These are phyloP conservation scores for Falco biarmicus DNA, from an alignment of 2,797 vertebrate genomes.

Conservation along the genomic window DNA sequence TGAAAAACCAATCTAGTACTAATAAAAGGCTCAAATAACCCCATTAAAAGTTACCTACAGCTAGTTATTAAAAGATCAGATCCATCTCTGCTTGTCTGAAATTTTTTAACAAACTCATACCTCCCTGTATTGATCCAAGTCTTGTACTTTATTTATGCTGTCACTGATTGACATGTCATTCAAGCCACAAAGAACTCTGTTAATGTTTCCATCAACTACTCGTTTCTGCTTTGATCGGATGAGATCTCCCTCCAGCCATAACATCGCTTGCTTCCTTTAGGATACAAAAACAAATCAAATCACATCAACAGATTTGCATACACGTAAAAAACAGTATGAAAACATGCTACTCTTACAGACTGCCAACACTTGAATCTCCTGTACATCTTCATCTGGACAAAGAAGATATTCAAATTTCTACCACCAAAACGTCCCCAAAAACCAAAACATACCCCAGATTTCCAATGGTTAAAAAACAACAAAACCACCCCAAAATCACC, in stretches of 20 bases:
- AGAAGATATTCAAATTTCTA: background rate
- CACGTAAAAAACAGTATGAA: background rate
- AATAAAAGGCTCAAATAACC: background rate
- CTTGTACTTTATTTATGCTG: constrained; percentile 72
- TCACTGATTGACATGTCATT: constrained; percentile 85
- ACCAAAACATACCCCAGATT: background rate
- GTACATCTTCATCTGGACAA: background rate
- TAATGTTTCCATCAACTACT: constrained; percentile 75
- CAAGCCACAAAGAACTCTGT: constrained; percentile 86
- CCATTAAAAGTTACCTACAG: background rate
- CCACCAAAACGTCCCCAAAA: background rate
- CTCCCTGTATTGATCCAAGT: constrained; percentile 82
- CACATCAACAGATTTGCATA: background rate
- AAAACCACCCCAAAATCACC: background rate
- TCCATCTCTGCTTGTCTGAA: background rate
- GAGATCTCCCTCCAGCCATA: constrained; percentile 90
- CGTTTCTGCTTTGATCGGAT: constrained; percentile 84
- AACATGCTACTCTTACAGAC: background rate
- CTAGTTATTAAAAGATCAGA: background rate
- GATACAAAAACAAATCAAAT: constrained; percentile 1
- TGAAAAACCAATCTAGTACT: background rate
- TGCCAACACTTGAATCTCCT: background rate
- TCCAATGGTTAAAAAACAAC: background rate
- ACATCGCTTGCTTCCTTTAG: constrained; percentile 86
- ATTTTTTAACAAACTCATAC: constrained; percentile 64